Conservation (phyloP, 2,113 vertebrate genomes). For the Pelvicachromis taeniatus region DNA sequence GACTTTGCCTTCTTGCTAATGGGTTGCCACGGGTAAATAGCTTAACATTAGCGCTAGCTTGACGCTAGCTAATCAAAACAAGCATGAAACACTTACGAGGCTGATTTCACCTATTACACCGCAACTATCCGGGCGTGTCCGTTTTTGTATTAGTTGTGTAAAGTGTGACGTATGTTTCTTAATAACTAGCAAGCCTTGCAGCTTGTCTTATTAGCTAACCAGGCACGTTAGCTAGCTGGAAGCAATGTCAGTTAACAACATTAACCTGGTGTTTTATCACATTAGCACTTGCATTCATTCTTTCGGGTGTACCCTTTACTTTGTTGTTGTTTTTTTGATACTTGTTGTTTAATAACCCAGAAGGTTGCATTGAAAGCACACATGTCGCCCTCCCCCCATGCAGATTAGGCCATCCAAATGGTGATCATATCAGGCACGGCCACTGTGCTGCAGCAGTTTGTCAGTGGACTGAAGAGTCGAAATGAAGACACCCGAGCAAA, state of each 20-base stretch:
- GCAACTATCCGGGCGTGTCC: not conserved
- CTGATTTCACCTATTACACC: not conserved
- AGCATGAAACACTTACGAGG: not conserved
- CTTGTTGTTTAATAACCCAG: not conserved
- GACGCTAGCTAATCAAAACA: conserved; percentile 32
- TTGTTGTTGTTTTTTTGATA: not conserved
- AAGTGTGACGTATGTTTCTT: not conserved
- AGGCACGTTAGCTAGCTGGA: not conserved
- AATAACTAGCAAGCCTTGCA: not conserved
- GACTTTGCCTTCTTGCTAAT: not conserved
- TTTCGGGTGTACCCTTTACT: not conserved
- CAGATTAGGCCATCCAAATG: conserved; percentile 50
- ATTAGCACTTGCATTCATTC: not conserved
- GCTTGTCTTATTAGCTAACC: not conserved
- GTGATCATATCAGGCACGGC: conserved; percentile 86
- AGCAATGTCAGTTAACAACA: not conserved
- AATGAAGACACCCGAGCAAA: conserved; percentile 93
- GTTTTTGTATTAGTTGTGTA: not conserved
- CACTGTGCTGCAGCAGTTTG: conserved; percentile 93
- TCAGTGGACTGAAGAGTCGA: conserved; percentile 91
- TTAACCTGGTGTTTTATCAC: not conserved
- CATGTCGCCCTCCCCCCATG: not conserved
- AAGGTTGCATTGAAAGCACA: not conserved
- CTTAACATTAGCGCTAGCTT: conserved; percentile 5
- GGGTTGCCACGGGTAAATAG: not conserved